Evolutionary conservation across 2,113 vertebrate genomes (phyloP), one percentile per base, ranked within the genome.

Genomic region (Cyphomyrus plagiostoma): DNA sequence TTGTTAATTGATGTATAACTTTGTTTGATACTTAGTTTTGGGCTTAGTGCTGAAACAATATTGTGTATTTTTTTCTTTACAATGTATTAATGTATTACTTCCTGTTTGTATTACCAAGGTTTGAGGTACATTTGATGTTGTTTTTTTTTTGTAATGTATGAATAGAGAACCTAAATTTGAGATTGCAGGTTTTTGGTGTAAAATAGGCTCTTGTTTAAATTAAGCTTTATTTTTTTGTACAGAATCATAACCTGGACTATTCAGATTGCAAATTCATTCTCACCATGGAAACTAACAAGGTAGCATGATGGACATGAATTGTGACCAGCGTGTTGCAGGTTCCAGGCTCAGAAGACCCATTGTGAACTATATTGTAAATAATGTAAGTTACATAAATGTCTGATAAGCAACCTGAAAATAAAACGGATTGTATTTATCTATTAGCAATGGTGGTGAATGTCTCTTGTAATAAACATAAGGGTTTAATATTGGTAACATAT

Each of bases 181-280:
- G 48, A 26, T 45, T 6, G 49, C 49, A 86, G 26, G 46, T 49
- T 86, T 86, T 49, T 86, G n/a, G 30, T 56, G 85, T 87, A 87
- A 87, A 87, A 39, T 56, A 87, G 26, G 8, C 4, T 49, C 21
- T 9, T 83, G 42, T 46, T 84, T 84, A 84, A 84, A 45, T 48
- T 84, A 84, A 23, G 82, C 45, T 84, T 84, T 84, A 84, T 84
- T 45, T 84, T 53, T 84, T 84, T 84, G 82, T 84, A 84, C 42
- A 84, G 85, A 52, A 21, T 39, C n/a, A 30, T 35, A 35, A 42
- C 26, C 50, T 39, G 26, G 50, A 87, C 7, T 87, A 39, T 39
- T 53, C 26, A 53, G 48, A 53, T 50, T 53, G 70, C 46, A 39
- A 8, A 52, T 86, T 13, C 35, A 80, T 80, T 39, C 39, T 53